Evolutionary conservation across 2,888 invertebrate species (phyloP).

Genomic region (Archips crataeganus): DNA sequence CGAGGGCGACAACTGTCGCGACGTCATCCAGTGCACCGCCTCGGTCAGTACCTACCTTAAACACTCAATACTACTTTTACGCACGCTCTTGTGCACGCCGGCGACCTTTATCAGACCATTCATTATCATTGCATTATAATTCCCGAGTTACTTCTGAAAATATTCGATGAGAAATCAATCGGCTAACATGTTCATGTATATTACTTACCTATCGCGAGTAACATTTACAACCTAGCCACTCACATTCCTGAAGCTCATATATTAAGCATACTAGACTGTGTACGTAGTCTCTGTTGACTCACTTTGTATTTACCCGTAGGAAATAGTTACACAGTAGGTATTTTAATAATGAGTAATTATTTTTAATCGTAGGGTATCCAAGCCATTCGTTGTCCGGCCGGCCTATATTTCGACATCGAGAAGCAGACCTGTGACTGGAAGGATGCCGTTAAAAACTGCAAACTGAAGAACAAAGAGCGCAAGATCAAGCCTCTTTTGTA

Average conservation of each 20-base stretch:
- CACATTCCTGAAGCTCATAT: constrained; percentile 18
- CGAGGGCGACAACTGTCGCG: constrained; percentile 96
- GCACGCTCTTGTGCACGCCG: constrained; percentile 45
- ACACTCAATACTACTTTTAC: constrained; percentile 53
- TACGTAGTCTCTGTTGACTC: constrained; percentile 4
- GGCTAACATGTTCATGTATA: not conserved
- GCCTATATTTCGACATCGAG: constrained; percentile 96
- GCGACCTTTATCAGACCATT: constrained; percentile 41
- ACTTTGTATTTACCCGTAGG: not conserved
- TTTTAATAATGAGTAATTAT: constrained; percentile 8
- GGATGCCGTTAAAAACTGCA: constrained; percentile 96
- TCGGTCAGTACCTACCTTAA: constrained; percentile 88
- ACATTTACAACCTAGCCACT: not conserved
- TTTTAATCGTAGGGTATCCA: constrained; percentile 90
- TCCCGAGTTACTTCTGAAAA: not conserved
- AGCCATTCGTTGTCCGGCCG: constrained; percentile 96
- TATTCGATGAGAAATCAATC: not conserved
- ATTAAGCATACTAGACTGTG: constrained; percentile 9
- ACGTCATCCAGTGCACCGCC: constrained; percentile 97
- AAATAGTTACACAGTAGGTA: not conserved
- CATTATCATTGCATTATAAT: not conserved
- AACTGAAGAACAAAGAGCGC: constrained; percentile 94
- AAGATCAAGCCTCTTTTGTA: constrained; percentile 94
- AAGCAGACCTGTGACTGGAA: constrained; percentile 98
- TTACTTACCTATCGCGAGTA: too few species aligned